Percentiles rank a stretch among this genome's conserved stretches.
Conservation (phyloP, 2,797 vertebrate species). For the Alca torda region DNA sequence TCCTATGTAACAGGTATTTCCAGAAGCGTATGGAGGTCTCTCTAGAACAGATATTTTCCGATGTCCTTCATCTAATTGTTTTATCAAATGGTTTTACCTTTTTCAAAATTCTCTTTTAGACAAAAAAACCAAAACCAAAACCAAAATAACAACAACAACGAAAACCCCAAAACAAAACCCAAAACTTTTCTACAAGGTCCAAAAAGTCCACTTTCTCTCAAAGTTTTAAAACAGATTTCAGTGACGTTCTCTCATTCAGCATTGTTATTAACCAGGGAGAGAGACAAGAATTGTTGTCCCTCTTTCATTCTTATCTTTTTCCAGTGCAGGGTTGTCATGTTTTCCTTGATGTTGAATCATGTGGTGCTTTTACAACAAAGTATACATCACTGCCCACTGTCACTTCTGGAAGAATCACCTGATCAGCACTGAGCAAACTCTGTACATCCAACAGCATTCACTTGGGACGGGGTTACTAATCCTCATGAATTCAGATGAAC, state of each 20-base stretch:
- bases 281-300: not conserved
- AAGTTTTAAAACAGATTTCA: not conserved
- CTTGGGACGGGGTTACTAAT: not conserved
- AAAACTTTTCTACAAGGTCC: not conserved
- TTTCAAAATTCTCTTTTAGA: not conserved
- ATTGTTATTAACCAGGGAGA: not conserved
- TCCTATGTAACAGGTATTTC: not conserved
- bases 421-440: not conserved
- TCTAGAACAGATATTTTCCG: not conserved
- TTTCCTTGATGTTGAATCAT: not conserved
- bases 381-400: not conserved
- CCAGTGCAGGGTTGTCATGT: not conserved
- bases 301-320: not conserved
- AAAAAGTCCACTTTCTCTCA: not conserved
- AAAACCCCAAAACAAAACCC: rapidly evolving
- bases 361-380: not conserved
- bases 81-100: not conserved
- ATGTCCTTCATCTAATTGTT: not conserved
- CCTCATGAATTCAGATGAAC: not conserved
- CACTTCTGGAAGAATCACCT: not conserved
- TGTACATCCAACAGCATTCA: not conserved
- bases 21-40: not conserved
- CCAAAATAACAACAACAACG: not conserved
- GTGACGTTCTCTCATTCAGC: not conserved
- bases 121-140: too few relatives aligned